Base-by-base conservation (phyloP, 2,113 vertebrate species). In the Cottus gobio region DNA sequence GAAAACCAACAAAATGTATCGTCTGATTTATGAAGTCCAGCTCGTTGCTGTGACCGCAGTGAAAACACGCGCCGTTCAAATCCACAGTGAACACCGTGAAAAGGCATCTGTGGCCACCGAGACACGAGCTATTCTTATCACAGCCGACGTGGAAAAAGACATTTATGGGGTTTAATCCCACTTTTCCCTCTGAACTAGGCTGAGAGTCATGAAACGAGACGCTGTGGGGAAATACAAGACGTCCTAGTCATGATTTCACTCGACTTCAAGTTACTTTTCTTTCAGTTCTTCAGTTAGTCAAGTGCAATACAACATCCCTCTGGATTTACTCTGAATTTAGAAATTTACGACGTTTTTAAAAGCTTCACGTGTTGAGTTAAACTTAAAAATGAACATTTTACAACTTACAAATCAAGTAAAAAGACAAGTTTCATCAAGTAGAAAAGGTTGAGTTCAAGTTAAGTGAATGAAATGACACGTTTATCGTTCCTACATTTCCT, bases 11-110 rank as follows among this genome's bases (percentile, higher is more conserved):
- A 88, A 83, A 90, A 92, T 93, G 83, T 83, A 88, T 85, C 80
- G 90, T 85, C 90, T 94, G 93, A 95, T 95, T 95, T 95, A 95
- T 95, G 93, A 87, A 91, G 90, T 93, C 91, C 85, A 91, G 90
- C 88, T 90, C 90, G 87, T 58, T 87, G 90, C 93, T 46, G 57
- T 28, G 82, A 95, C 94, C 95, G 89, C 94, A 85, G 69, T 74
- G 80, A 92, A 92, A 94, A 93, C 87, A 94, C 10, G 36, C 61
- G 88, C 82, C 52, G 87, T 86, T 85, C 56, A 91, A 90, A 93
- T 92, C 92, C 92, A 90, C 92, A 89, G 82, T 67, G 80, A 28
- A 74, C 82, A 34, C 86, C 65, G 92, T 94, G 92, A 94, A 94
- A 92, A 91, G 93, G 91, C 91, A 94, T 93, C 89, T 95, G 93